A percentile compares a stretch with the other conserved stretches of the same genome.
These are phyloP conservation scores for Drosophila tanythrix DNA, from an alignment of 2,888 invertebrate genomes.

Conservation along the genomic window DNA sequence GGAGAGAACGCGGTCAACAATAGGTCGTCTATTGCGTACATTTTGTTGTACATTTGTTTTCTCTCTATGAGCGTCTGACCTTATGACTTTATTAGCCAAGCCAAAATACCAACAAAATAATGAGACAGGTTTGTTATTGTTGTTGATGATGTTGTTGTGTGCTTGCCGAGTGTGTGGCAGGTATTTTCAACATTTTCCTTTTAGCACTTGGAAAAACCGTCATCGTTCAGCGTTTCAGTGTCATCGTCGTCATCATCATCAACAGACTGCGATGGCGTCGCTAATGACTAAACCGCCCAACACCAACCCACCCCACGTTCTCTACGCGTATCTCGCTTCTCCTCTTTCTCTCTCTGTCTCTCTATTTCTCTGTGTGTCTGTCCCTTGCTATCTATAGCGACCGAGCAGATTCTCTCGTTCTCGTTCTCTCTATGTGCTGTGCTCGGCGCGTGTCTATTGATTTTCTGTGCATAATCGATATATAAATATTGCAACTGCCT, in stretches of 20 bases:
- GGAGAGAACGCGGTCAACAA: constrained; percentile 45
- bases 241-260: constrained; percentile 19
- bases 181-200: constrained; percentile 53
- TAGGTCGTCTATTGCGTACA: constrained; percentile 38
- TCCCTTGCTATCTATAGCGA: constrained; percentile 6
- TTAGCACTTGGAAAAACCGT: constrained; percentile 38
- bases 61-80: constrained; percentile 46
- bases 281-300: constrained; percentile 52
- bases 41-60: constrained; percentile 34
- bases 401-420: not conserved
- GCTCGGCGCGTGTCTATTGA: constrained; percentile 59
- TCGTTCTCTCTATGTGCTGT: constrained; percentile 1
- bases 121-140: constrained; percentile 47
- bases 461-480: constrained; percentile 70
- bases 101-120: constrained; percentile 43
- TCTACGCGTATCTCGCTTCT: not conserved
- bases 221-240: constrained; percentile 23
- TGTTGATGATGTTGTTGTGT: constrained; percentile 3
- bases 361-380: not conserved
- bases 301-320: not conserved
- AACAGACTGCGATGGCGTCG: constrained; percentile 39
- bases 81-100: constrained; percentile 58
- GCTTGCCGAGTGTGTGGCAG: constrained; percentile 25
- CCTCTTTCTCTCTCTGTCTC: not conserved
- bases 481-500: constrained; percentile 62